Evolutionary conservation across 2,797 vertebrate genomes (phyloP).

Genomic region (Tachyglossus aculeatus): DNA sequence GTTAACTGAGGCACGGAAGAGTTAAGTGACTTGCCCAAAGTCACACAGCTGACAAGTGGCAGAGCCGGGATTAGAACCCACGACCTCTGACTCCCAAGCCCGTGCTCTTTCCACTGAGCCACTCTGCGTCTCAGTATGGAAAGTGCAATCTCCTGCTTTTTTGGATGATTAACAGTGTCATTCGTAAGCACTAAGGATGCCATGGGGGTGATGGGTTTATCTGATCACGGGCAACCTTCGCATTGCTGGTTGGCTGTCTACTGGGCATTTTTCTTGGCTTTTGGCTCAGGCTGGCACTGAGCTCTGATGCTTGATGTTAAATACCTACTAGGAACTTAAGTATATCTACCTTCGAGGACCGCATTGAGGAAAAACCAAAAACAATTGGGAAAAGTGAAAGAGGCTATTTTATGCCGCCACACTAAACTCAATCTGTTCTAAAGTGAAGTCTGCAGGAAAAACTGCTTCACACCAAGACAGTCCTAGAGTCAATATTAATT

Average conservation of each 20-base stretch:
- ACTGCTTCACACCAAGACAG: conserved; percentile 38
- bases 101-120: too few species aligned
- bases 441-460: conserved; percentile 44
- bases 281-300: conserved; percentile 30
- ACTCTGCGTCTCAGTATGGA: too few species aligned
- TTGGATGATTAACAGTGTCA: conserved; percentile 30
- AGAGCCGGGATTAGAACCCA: too few species aligned
- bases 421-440: conserved; percentile 46
- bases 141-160: too few species aligned
- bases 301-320: conserved; percentile 44
- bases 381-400: conserved; percentile 43
- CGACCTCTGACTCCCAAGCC: too few species aligned
- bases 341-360: conserved; percentile 43
- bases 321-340: conserved; percentile 32
- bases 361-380: conserved; percentile 43
- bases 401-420: conserved; percentile 48
- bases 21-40: too few species aligned
- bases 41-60: too few species aligned
- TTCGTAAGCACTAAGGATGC: too few species aligned
- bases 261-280: conserved; percentile 15
- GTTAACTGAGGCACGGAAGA: too few species aligned
- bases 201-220: too few species aligned
- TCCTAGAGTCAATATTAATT: conserved; percentile 54
- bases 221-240: too few species aligned
- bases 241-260: neutral